Evolutionary conservation across 1,140 invertebrate genomes (phyloP), one percentile per base, ranked within the genome.

Genomic region (Adelges cooleyi): DNA sequence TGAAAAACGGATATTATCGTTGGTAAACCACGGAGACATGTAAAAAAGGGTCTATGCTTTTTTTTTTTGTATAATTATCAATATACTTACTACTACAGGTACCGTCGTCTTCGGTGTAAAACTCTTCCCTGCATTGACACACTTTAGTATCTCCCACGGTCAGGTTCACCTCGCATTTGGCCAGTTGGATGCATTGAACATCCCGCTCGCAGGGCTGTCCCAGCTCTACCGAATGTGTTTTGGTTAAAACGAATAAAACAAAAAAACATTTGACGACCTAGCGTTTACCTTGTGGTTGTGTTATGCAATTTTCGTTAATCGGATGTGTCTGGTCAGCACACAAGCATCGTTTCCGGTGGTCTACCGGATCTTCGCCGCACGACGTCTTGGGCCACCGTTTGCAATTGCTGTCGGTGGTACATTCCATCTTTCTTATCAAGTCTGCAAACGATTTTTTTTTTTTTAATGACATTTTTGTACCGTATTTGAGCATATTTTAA

Each of bases 321-420:
- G 66, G 66, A 27, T 49, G 46, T 10, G 42, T 67, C 25, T 46
- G 54, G 15, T 67, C 66, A 0, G 66, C 66, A 11, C 66, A 67
- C 29, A 67, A 15, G 23, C 66, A 67, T 25, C 52, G 42, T 3
- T 9, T 11, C n/a, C 53, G 38, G 1, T 23, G 17, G 8, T 54
- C 54, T 3, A 22, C n/a, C 10, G 66, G 66, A 49, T 67, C 66
- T 17, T 38, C 40, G 13, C 27, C 66, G 10, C 66, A 67, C 2
- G 66, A 67, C 15, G 66, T 56, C 15, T 67, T 56, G 5, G 52
- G 42, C 27, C 25, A 46, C 8, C 33, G 0, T 15, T 18, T 40
- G 18, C 66, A 67, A 25, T 56, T 38, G 20, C 49, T 49, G 23
- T 67, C 66, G 2, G 11, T 38, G 9, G 46, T 56, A 11, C 66